Base-by-base conservation (phyloP, 2,113 vertebrate genomes). In the Budorcas taxicolor region DNA sequence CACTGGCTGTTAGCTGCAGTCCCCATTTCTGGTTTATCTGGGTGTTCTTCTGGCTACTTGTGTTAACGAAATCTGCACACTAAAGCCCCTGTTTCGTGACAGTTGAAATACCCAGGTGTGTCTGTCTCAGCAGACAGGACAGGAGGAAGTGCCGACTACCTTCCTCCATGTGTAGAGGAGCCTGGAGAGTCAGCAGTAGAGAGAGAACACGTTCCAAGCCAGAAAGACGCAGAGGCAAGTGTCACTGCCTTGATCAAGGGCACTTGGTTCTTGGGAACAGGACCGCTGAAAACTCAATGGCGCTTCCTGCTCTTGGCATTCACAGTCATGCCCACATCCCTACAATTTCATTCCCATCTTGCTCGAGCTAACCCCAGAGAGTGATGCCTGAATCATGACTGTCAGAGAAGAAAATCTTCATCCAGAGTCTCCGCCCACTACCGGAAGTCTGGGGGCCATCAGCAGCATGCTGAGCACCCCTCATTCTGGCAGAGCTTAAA, bases 301-400 rank as follows among this genome's bases (percentile, higher is more conserved):
- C 7, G 13, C 64, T 47, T 43, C 19, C 19, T 27, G 21, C 71
- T 83, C 50, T 55, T 40, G 43, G 84, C 36, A 55, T 78, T 23
- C 67, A 16, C 36, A 45, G 84, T n/a, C 47, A 45, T 1, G 6
- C 36, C 4, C 17, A 3, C 1, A 11, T 40, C 16, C 13, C 16
- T 60, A 40, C 27, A 55, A 25, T 12, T 31, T 17, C 43, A 74
- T 40, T 17, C 27, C n/a, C 3, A 23, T 27, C 17, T 47, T 3
- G 15, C 12, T 5, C 2, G 23, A 85, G 67, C 58, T 55, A 31
- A 11, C 36, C 82, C 16, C 9, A 43, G n/a, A 47, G 47, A n/a
- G 16, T 9, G 33, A 45, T 5, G 21, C 15, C 87, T 21, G 3
- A 27, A 45, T 47, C 29, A 2, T 0, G 4, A 58, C 1, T 7